Percentiles rank a stretch among this genome's conserved stretches.
Evolutionary conservation across 2,113 vertebrate genomes (phyloP).

Genomic region (Eretmochelys imbricata): DNA sequence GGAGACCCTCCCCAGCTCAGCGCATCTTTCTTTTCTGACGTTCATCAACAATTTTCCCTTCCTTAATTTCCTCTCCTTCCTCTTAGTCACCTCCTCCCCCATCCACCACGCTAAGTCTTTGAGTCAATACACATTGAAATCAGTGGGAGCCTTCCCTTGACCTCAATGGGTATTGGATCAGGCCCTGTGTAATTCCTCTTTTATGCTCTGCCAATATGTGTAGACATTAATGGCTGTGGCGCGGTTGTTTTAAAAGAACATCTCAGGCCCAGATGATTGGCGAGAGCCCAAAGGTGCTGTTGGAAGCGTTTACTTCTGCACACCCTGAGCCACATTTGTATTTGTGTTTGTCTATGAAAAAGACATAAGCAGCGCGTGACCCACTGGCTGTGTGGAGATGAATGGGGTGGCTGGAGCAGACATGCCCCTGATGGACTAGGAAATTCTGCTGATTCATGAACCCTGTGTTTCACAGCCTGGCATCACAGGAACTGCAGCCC

Average conservation of each 20-base stretch:
- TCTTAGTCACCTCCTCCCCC: background rate
- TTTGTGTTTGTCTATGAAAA: background rate
- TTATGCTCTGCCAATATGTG: fast-evolving
- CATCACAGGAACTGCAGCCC: background rate
- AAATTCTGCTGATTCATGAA: background rate
- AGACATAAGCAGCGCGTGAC: background rate
- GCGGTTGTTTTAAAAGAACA: background rate
- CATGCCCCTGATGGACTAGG: background rate
- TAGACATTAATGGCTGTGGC: background rate
- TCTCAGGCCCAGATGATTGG: fast-evolving
- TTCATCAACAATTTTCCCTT: background rate
- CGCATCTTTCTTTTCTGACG: background rate
- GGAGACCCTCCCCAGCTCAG: background rate
- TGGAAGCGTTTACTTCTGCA: background rate
- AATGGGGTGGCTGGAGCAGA: background rate
- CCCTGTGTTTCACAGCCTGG: background rate
- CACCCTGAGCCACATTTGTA: background rate
- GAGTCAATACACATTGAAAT: background rate
- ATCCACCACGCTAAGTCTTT: background rate
- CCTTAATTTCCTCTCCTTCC: background rate
- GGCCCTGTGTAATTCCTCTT: background rate
- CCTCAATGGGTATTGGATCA: background rate
- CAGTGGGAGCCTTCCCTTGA: background rate
- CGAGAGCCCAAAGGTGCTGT: too few species aligned
- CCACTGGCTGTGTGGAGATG: background rate